Evolutionary conservation across 2,888 invertebrate species (phyloP).

Genomic region (Rhabditoides inermis): DNA sequence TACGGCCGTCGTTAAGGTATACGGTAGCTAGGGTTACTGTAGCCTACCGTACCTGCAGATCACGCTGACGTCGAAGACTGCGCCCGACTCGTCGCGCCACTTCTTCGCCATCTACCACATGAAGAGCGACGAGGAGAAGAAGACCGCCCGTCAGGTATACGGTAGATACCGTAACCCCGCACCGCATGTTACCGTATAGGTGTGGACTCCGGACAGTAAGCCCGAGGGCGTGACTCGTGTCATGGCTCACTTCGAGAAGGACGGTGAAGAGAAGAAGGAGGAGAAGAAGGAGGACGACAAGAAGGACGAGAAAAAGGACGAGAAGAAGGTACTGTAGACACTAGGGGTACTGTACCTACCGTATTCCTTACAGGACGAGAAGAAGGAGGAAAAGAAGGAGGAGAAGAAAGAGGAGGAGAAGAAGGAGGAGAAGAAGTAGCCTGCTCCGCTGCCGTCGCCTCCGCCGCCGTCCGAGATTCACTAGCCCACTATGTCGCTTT

Average conservation of each 20-base stretch:
- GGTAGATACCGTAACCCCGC: background rate
- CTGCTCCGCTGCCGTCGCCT: too few relatives aligned
- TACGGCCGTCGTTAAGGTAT: slow-evolving; percentile 10
- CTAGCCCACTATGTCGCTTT: too few relatives aligned
- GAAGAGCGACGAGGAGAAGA: slow-evolving; percentile 12
- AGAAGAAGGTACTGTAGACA: too few relatives aligned
- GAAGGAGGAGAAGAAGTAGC: slow-evolving; percentile 9
- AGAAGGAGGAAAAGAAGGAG: slow-evolving; percentile 7
- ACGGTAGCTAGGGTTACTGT: background rate
- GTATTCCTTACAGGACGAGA: slow-evolving; percentile 3
- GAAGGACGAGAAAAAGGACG: background rate
- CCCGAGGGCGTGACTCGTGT: slow-evolving; percentile 34
- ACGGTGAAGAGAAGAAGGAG: background rate
- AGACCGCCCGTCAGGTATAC: slow-evolving; percentile 14
- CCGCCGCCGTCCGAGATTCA: too few relatives aligned
- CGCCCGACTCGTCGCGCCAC: slow-evolving; percentile 20
- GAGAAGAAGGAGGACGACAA: background rate
- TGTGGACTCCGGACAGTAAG: slow-evolving; percentile 26
- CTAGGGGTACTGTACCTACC: too few relatives aligned
- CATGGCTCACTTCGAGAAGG: slow-evolving; percentile 13
- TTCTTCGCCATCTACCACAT: slow-evolving; percentile 41
- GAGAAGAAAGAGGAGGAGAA: slow-evolving; percentile 10
- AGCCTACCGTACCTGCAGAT: slow-evolving; percentile 9
- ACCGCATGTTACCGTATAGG: background rate
- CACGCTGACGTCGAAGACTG: slow-evolving; percentile 16